Conservation (phyloP, 2,797 vertebrate genomes). For the Syngnathus acus region DNA sequence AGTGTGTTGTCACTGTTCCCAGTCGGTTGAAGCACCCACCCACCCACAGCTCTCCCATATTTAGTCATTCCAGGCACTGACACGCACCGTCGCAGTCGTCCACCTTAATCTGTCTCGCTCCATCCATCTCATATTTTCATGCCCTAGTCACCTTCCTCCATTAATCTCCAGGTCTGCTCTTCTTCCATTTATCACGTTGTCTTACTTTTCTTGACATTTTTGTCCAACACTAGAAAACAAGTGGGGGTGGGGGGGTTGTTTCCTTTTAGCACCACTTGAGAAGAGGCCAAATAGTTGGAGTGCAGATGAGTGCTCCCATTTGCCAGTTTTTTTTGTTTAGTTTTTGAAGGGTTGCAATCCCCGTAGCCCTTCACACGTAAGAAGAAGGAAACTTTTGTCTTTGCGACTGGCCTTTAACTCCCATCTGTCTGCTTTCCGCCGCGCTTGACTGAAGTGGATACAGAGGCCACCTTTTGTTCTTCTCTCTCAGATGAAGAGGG, state of each 20-base stretch:
- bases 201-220: slow-evolving; percentile 4
- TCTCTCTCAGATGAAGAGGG: slow-evolving; percentile 41
- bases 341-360: slow-evolving; percentile 43
- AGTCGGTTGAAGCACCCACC: slow-evolving; percentile 64
- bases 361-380: slow-evolving; percentile 40
- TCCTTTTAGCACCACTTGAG: slow-evolving; percentile 30
- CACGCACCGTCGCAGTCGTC: slow-evolving; percentile 39
- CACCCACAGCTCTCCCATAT: slow-evolving; percentile 59
- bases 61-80: slow-evolving; percentile 61
- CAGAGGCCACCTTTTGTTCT: slow-evolving; percentile 57
- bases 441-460: slow-evolving; percentile 51
- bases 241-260: not conserved
- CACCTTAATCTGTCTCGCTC: slow-evolving; percentile 46
- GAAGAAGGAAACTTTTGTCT: slow-evolving; percentile 47
- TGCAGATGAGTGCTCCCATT: slow-evolving; percentile 47
- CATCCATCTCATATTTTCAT: slow-evolving; percentile 40
- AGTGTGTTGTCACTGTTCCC: slow-evolving; percentile 39
- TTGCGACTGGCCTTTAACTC: slow-evolving; percentile 41
- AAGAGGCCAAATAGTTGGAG: slow-evolving; percentile 36
- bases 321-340: slow-evolving; percentile 27
- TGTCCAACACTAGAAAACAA: not conserved
- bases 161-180: slow-evolving; percentile 6
- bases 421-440: slow-evolving; percentile 40
- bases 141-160: slow-evolving; percentile 13
- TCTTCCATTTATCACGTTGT: not conserved